These are phyloP conservation scores for Julus scandinavius DNA, from an alignment of 2,888 invertebrate genomes.

Conservation along the genomic window DNA sequence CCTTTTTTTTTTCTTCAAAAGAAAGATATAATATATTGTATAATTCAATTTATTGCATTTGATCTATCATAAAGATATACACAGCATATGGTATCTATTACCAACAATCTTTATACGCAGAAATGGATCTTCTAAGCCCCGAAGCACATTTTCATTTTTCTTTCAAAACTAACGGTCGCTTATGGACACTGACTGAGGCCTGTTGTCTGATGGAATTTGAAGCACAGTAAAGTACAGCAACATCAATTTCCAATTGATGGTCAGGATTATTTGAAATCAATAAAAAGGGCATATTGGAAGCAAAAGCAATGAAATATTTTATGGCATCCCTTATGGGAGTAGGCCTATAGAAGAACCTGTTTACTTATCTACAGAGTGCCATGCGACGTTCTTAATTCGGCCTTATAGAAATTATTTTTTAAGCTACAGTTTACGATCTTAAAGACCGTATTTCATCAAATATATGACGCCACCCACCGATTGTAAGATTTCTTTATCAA, in stretches of 20 bases:
- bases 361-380: neutral
- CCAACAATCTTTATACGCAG: neutral
- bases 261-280: constrained; percentile 44
- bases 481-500: too few species aligned
- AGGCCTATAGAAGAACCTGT: neutral
- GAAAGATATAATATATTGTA: neutral
- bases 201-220: constrained; percentile 14
- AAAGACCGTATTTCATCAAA: too few species aligned
- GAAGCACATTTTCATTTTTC: neutral
- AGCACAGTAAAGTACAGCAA: neutral
- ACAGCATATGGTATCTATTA: neutral
- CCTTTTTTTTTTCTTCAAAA: neutral
- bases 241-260: constrained; percentile 36
- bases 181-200: neutral
- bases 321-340: neutral
- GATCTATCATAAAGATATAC: neutral
- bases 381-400: neutral
- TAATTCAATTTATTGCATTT: neutral
- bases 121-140: neutral
- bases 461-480: too few species aligned
- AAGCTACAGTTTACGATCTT: too few species aligned
- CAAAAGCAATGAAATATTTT: constrained; percentile 31
- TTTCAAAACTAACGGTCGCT: neutral
- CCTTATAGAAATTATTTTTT: too few species aligned
- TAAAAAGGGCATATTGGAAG: constrained; percentile 4